These are phyloP conservation scores for Fukomys damarensis DNA, from an alignment of 2,113 vertebrate species.

Conservation along the genomic window DNA sequence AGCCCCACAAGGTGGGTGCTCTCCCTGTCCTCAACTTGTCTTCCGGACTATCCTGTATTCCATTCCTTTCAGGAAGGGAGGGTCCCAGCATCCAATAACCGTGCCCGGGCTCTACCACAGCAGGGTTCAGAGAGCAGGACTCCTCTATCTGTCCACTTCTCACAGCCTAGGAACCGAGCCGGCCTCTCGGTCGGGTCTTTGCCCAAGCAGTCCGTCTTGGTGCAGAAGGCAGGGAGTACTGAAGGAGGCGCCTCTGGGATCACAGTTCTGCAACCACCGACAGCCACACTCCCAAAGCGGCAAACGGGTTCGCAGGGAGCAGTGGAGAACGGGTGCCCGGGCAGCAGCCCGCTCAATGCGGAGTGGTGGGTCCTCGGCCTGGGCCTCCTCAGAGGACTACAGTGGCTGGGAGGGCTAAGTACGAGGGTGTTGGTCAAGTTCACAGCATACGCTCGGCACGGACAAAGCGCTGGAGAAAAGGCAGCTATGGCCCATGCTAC, in stretches of 20 bases:
- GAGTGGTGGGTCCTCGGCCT: neutral
- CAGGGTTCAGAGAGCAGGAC: neutral
- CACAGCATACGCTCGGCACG: rapidly evolving
- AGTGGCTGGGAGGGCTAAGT: neutral
- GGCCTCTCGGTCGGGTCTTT: neutral
- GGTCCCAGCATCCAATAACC: neutral
- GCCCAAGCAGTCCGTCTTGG: neutral
- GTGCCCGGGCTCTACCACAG: neutral
- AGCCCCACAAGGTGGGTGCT: rapidly evolving
- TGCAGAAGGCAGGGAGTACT: neutral
- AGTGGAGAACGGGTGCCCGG: rapidly evolving
- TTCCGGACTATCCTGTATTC: neutral
- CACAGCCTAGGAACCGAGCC: neutral
- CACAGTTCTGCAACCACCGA: neutral
- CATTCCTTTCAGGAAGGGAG: neutral
- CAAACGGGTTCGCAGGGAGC: rapidly evolving
- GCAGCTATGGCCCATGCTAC: rapidly evolving
- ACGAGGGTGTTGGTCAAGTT: rapidly evolving
- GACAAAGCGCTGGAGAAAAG: neutral
- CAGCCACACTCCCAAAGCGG: neutral
- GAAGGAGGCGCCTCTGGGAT: neutral
- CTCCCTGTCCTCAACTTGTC: neutral
- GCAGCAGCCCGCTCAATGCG: too few species aligned
- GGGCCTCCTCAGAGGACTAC: neutral
- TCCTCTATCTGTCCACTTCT: neutral